These are phyloP conservation scores for Nemotelus pantherinus DNA, from an alignment of 2,888 invertebrate species.

Conservation along the genomic window DNA sequence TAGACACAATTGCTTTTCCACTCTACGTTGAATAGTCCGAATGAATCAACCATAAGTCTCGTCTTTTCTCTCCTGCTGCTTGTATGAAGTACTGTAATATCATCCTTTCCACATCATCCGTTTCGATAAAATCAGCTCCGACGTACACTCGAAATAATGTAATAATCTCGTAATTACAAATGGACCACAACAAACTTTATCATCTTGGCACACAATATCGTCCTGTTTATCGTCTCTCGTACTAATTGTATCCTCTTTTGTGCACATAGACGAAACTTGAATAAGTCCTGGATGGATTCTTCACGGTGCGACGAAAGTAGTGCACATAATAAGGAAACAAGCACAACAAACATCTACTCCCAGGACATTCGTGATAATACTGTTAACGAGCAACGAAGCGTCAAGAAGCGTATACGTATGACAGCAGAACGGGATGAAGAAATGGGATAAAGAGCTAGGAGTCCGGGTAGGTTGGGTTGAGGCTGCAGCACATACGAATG, in stretches of 20 bases:
- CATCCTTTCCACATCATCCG: too few species aligned
- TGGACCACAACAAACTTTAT: background rate
- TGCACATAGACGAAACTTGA: background rate
- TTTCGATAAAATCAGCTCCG: too few species aligned
- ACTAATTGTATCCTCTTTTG: slow-evolving; percentile 25
- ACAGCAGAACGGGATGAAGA: background rate
- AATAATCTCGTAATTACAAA: slow-evolving; percentile 23
- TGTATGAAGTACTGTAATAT: too few species aligned
- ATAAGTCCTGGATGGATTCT: slow-evolving; percentile 29
- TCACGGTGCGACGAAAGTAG: slow-evolving; percentile 11
- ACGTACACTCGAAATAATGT: slow-evolving; percentile 2
- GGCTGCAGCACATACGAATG: background rate
- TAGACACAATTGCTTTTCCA: too few species aligned
- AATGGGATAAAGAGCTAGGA: background rate
- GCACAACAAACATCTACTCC: slow-evolving; percentile 16
- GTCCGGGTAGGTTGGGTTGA: background rate
- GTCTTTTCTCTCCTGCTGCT: too few species aligned
- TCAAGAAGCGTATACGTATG: background rate
- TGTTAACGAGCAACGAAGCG: background rate
- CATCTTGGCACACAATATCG: background rate
- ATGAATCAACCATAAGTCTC: too few species aligned
- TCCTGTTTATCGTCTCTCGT: background rate
- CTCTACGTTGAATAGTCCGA: too few species aligned
- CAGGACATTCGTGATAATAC: slow-evolving; percentile 34
- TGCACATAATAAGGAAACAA: slow-evolving; percentile 39